Evolutionary conservation across 1,140 invertebrate genomes (phyloP).

Genomic region (Papilio xuthus): DNA sequence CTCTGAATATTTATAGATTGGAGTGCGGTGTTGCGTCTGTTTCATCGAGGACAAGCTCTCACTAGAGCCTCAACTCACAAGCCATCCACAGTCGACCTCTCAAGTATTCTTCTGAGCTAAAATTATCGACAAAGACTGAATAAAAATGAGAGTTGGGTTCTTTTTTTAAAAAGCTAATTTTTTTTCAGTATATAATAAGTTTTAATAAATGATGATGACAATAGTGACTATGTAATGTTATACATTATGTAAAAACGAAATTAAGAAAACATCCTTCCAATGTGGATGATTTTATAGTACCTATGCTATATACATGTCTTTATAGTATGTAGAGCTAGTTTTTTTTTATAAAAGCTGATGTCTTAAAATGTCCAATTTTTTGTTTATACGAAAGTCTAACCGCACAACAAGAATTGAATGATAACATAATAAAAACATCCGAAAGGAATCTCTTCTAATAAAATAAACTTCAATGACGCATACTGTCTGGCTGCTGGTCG

Average conservation of each 20-base stretch:
- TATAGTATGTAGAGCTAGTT: no score
- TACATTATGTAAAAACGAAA: no score
- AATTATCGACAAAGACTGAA: constrained; percentile 39
- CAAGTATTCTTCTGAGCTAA: constrained; percentile 51
- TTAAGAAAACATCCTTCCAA: no score
- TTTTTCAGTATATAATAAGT: background rate
- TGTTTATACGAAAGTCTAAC: no score
- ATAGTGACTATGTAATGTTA: background rate
- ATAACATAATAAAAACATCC: background rate
- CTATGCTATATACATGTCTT: no score
- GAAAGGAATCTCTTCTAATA: background rate
- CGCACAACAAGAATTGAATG: background rate
- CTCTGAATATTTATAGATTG: constrained; percentile 45
- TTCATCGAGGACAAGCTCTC: constrained; percentile 44
- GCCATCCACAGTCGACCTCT: constrained; percentile 43
- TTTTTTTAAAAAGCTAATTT: background rate
- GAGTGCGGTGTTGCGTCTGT: constrained; percentile 49
- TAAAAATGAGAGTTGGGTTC: background rate
- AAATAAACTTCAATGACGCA: background rate
- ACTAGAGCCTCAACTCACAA: constrained; percentile 46
- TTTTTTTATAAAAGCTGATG: no score
- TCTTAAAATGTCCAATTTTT: no score
- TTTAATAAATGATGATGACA: background rate
- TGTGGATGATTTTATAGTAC: no score
- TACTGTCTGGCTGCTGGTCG: background rate